A percentile compares a stretch with the other conserved stretches of the same genome.
phyloP scores from a whole-genome alignment of 2,113 vertebrate genomes.

The Psophia crepitans region DNA sequence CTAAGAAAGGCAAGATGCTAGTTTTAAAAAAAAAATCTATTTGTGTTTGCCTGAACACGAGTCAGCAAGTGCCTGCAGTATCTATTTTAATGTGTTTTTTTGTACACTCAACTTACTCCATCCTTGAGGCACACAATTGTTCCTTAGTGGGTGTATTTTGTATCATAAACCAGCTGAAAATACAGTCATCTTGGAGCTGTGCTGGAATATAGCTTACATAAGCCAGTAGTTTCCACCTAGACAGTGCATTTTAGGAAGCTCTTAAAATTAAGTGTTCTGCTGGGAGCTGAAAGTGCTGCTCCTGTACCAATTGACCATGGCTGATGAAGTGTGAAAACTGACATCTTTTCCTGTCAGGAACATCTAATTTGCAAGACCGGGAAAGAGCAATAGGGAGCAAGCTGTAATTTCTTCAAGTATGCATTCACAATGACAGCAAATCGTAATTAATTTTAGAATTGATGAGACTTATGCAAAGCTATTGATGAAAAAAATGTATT shows the following conservation, averaged over 20 bases:
- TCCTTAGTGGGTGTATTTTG: not conserved
- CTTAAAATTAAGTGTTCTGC: not conserved
- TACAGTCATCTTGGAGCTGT: not conserved
- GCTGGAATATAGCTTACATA: not conserved
- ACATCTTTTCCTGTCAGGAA: not conserved
- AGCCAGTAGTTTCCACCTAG: not conserved
- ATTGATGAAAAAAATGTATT: not conserved
- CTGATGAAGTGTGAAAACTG: not conserved
- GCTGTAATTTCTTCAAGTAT: not conserved
- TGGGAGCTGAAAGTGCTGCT: not conserved
- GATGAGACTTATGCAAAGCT: not conserved
- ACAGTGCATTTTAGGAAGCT: not conserved
- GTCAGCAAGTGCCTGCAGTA: not conserved
- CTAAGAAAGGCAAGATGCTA: not conserved
- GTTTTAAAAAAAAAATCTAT: not conserved
- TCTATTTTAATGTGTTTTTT: not conserved
- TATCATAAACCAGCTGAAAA: not conserved
- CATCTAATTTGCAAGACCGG: not conserved
- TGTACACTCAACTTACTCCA: not conserved
- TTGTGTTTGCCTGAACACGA: not conserved
- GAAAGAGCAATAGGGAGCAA: not conserved
- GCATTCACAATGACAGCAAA: not conserved
- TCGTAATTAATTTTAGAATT: not conserved
- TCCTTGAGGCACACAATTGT: not conserved
- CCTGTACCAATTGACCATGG: not conserved